phyloP scores from a whole-genome alignment of 2,888 invertebrate genomes.

The Heteropelma amictum region DNA sequence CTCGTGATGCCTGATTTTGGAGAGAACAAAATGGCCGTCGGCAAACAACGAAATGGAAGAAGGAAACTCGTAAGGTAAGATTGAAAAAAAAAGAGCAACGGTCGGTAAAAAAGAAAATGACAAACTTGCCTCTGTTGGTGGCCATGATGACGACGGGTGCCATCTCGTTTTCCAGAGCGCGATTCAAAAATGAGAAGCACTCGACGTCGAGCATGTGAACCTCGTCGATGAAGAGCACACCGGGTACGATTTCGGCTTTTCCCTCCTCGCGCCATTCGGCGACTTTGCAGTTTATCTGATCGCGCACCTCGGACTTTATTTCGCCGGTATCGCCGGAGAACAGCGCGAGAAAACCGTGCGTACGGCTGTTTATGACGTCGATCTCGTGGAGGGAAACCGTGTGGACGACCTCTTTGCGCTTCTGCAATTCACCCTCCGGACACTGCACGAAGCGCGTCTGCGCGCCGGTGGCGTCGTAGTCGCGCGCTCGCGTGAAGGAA shows the following conservation, averaged over 20 bases:
- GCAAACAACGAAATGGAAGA: too few relatives aligned
- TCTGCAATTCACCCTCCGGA: constrained; percentile 98
- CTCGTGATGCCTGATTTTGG: constrained; percentile 89
- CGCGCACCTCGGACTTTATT: constrained; percentile 97
- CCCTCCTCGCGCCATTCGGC: constrained; percentile 99
- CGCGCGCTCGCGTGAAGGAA: constrained; percentile 96
- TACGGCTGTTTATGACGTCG: constrained; percentile 98
- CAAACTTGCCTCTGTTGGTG: constrained; percentile 88
- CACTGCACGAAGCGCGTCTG: constrained; percentile 97
- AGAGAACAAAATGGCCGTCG: too few relatives aligned
- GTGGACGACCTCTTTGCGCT: constrained; percentile 97
- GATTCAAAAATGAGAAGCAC: constrained; percentile 98
- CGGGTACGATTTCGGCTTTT: constrained; percentile 99
- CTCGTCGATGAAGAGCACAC: constrained; percentile 98
- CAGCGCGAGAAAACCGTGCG: constrained; percentile 97
- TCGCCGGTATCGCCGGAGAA: constrained; percentile 99
- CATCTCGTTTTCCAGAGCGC: constrained; percentile 97
- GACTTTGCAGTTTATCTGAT: constrained; percentile 98
- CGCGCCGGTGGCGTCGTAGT: constrained; percentile 96
- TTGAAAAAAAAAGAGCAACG: too few relatives aligned
- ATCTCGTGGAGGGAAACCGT: constrained; percentile 99
- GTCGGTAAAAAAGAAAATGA: not conserved
- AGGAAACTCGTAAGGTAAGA: too few relatives aligned
- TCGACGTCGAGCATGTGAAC: constrained; percentile 99
- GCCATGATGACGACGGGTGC: constrained; percentile 99